These are phyloP conservation scores for Notamacropus eugenii DNA, from an alignment of 2,797 vertebrate species.

Conservation along the genomic window DNA sequence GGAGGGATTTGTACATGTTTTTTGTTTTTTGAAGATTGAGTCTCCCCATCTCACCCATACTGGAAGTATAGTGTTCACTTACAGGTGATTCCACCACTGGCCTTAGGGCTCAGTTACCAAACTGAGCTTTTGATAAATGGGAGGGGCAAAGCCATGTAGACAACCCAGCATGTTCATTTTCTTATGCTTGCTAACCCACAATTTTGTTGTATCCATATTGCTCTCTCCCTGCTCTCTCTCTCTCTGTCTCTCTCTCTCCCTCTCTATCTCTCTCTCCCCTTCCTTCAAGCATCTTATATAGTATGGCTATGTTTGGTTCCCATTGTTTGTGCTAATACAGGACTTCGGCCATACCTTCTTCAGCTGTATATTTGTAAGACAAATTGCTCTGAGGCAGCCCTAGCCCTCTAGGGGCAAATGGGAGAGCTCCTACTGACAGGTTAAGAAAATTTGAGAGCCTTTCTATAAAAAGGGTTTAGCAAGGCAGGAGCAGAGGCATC, in stretches of 20 bases:
- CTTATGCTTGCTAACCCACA: too few relatives aligned
- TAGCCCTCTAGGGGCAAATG: background rate
- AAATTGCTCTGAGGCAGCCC: background rate
- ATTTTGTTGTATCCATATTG: too few relatives aligned
- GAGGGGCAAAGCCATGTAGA: too few relatives aligned
- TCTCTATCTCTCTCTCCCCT: background rate
- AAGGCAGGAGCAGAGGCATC: background rate
- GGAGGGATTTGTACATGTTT: too few relatives aligned
- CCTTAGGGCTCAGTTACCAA: background rate
- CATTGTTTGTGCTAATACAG: background rate
- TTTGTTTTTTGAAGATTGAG: background rate
- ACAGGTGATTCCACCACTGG: background rate
- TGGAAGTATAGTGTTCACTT: background rate
- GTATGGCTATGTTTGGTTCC: background rate
- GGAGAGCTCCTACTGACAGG: background rate
- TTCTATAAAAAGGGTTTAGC: background rate
- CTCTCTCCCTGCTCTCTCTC: too few relatives aligned
- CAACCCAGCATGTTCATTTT: background rate
- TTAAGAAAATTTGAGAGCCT: background rate
- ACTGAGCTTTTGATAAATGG: too few relatives aligned
- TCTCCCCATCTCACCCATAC: background rate
- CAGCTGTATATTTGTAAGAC: background rate
- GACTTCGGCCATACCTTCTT: background rate
- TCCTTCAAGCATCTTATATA: background rate
- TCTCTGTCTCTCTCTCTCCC: too few relatives aligned